phyloP scores from a whole-genome alignment of 2,888 invertebrate genomes.

The Caradrina kadenii region DNA sequence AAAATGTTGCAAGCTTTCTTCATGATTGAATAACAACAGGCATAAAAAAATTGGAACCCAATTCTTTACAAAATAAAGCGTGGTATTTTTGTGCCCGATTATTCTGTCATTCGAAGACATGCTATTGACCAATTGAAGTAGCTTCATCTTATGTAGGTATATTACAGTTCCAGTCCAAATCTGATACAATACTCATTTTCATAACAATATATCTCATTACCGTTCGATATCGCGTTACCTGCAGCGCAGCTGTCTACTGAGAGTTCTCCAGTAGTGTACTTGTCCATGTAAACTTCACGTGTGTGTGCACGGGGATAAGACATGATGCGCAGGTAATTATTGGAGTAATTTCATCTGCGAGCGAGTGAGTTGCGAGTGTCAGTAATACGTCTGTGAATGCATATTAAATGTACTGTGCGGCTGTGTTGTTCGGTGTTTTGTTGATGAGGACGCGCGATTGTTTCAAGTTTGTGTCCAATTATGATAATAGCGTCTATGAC shows the following conservation, averaged over 20 bases:
- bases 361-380: constrained; percentile 30
- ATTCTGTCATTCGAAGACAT: too few species aligned
- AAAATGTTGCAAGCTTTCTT: too few species aligned
- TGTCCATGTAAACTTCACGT: constrained; percentile 2
- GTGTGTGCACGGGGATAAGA: constrained; percentile 26
- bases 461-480: not conserved
- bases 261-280: not conserved
- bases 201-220: not conserved
- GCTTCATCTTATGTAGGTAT: too few species aligned
- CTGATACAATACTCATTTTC: not conserved
- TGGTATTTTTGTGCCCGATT: too few species aligned
- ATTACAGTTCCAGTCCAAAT: too few species aligned
- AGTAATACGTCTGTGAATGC: constrained; percentile 34
- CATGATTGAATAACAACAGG: too few species aligned
- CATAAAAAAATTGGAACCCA: too few species aligned
- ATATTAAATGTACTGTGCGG: constrained; percentile 42
- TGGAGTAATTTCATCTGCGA: constrained; percentile 49
- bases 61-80: too few species aligned
- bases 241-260: not conserved
- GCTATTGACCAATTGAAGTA: too few species aligned
- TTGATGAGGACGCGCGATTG: not conserved
- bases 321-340: constrained; percentile 52
- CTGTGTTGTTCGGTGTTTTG: constrained; percentile 8
- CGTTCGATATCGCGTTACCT: not conserved
- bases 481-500: too few species aligned